Conservation (phyloP, 2,888 invertebrate genomes). For the Adelognathus sp. region DNA sequence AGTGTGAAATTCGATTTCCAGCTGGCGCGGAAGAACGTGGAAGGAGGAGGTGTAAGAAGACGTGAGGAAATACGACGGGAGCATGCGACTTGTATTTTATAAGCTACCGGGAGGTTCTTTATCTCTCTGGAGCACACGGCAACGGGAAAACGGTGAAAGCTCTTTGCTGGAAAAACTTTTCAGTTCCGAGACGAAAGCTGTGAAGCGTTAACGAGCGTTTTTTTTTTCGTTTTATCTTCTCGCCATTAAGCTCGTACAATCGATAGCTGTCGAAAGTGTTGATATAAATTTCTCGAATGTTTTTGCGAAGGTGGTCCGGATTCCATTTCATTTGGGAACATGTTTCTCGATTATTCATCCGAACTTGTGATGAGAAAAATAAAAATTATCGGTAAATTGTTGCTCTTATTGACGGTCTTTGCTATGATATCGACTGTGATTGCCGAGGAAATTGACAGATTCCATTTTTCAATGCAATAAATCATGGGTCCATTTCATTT, state of each 20-base stretch:
- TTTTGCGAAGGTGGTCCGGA: no score
- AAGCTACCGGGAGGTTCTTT: background rate
- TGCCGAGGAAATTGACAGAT: no score
- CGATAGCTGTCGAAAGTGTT: background rate
- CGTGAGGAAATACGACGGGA: background rate
- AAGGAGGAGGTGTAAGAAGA: conserved; percentile 3
- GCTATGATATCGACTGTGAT: no score
- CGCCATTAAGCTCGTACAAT: background rate
- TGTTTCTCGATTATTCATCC: no score
- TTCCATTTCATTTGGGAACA: no score
- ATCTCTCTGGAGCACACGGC: background rate
- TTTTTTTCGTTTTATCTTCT: background rate
- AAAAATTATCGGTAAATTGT: no score
- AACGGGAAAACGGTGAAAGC: background rate
- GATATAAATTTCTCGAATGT: background rate
- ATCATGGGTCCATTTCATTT: no score
- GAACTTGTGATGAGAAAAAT: no score
- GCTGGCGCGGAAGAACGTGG: conserved; percentile 23
- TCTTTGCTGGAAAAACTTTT: background rate
- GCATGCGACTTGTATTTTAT: background rate
- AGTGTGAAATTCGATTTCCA: conserved; percentile 50
- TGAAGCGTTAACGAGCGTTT: background rate
- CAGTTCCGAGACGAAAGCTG: background rate
- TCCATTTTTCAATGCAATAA: no score
- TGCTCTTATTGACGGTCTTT: no score